Evolutionary conservation across 2,888 invertebrate species (phyloP).

Genomic region (Bombyx huttoni): DNA sequence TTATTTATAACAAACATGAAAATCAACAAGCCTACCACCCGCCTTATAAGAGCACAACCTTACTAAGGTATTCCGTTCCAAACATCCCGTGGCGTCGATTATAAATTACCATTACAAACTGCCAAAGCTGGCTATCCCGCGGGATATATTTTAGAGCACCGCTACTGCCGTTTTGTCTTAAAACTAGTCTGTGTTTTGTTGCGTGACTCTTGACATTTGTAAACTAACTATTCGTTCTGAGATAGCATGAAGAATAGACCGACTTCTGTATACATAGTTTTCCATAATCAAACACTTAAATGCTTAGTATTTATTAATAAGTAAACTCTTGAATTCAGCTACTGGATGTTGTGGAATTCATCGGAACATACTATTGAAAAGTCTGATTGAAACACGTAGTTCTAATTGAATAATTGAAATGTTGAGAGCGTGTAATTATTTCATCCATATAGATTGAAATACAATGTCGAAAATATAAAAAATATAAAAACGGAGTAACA

Average conservation of each 20-base stretch:
- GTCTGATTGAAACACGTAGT: neutral
- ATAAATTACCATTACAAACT: neutral
- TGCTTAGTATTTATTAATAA: neutral
- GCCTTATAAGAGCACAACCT: too few relatives aligned
- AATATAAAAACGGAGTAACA: neutral
- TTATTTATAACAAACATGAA: too few relatives aligned
- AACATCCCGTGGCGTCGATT: constrained; percentile 16
- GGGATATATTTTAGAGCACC: constrained; percentile 1
- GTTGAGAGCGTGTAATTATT: neutral
- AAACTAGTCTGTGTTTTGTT: constrained; percentile 16
- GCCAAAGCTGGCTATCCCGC: neutral
- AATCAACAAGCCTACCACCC: too few relatives aligned
- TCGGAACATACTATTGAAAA: constrained; percentile 5
- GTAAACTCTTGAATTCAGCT: too few relatives aligned
- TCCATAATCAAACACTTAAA: constrained; percentile 8
- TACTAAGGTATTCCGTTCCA: constrained; percentile 10
- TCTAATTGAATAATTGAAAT: neutral
- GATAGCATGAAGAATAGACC: constrained; percentile 38
- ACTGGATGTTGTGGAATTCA: constrained; percentile 7
- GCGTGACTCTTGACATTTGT: constrained; percentile 65
- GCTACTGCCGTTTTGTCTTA: neutral
- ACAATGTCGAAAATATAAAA: neutral
- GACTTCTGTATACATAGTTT: constrained; percentile 5
- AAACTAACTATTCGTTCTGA: constrained; percentile 28
- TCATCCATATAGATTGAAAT: neutral